Conservation (phyloP, 2,113 vertebrate species). For the Sisor rabdophorus region DNA sequence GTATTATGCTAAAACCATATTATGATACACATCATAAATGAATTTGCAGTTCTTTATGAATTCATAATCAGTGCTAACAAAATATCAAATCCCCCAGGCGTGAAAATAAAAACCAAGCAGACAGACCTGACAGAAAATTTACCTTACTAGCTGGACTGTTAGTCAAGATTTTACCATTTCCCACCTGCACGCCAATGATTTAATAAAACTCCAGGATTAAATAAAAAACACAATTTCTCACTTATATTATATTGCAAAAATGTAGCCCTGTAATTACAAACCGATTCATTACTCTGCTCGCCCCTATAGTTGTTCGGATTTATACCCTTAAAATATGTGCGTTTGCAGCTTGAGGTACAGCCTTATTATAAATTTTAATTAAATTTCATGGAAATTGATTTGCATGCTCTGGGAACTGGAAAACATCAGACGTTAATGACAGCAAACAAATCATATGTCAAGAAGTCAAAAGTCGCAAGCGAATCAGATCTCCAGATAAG, state of each 20-base stretch:
- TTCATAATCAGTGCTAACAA: background rate
- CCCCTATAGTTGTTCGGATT: constrained; percentile 6
- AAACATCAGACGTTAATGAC: constrained; percentile 8
- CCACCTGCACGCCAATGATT: background rate
- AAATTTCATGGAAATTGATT: background rate
- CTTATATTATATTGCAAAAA: constrained; percentile 11
- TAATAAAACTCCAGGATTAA: constrained; percentile 20
- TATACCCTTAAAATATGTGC: background rate
- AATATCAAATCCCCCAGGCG: background rate
- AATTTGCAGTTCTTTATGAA: background rate
- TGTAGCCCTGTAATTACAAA: background rate
- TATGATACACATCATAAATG: background rate
- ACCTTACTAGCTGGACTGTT: background rate
- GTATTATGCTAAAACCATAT: background rate
- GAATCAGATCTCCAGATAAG: constrained; percentile 44
- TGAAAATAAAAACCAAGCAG: background rate
- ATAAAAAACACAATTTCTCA: constrained; percentile 17
- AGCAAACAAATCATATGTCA: constrained; percentile 35
- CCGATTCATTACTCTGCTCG: constrained; percentile 10
- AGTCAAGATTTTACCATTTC: background rate
- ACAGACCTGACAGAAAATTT: no score
- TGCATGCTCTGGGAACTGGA: constrained; percentile 21
- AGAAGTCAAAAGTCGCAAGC: constrained; percentile 37
- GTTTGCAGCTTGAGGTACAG: constrained; percentile 21
- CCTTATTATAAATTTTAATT: constrained; percentile 3